Conservation (phyloP, 2,113 vertebrate genomes). For the Saimiri boliviensis region DNA sequence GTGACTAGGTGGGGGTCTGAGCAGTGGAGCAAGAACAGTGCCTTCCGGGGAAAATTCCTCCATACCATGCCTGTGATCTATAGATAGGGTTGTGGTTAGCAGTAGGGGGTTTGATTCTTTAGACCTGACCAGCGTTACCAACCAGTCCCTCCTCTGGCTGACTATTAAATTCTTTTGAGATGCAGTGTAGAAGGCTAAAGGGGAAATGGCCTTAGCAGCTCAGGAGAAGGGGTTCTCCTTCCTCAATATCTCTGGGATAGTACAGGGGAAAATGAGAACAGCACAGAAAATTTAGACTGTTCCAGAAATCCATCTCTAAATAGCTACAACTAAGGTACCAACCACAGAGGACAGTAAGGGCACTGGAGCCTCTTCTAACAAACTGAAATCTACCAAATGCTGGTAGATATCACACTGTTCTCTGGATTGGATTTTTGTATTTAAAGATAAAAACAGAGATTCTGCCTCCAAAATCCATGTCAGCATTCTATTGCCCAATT, state of each 20-base stretch:
- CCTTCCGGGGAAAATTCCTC: too few species aligned
- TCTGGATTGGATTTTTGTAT: slow-evolving; percentile 46
- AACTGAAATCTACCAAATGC: background rate
- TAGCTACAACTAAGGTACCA: background rate
- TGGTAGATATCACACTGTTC: background rate
- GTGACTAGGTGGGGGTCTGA: too few species aligned
- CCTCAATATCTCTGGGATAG: background rate
- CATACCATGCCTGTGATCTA: too few species aligned
- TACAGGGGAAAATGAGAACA: background rate
- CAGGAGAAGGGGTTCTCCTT: too few species aligned
- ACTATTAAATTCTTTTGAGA: too few species aligned
- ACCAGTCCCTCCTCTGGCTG: too few species aligned
- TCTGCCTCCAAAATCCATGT: slow-evolving; percentile 80
- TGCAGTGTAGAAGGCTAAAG: too few species aligned
- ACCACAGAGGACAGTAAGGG: background rate
- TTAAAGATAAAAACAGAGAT: slow-evolving; percentile 78
- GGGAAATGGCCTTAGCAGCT: too few species aligned
- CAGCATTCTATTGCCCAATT: slow-evolving; percentile 71
- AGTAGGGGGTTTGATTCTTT: too few species aligned
- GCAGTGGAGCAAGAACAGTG: too few species aligned
- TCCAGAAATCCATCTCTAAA: background rate
- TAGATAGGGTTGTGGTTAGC: too few species aligned
- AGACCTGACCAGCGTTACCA: too few species aligned
- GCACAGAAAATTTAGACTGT: background rate
- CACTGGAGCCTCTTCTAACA: background rate